Evolutionary conservation across 2,113 vertebrate genomes (phyloP).

Genomic region (Sciurus niger): DNA sequence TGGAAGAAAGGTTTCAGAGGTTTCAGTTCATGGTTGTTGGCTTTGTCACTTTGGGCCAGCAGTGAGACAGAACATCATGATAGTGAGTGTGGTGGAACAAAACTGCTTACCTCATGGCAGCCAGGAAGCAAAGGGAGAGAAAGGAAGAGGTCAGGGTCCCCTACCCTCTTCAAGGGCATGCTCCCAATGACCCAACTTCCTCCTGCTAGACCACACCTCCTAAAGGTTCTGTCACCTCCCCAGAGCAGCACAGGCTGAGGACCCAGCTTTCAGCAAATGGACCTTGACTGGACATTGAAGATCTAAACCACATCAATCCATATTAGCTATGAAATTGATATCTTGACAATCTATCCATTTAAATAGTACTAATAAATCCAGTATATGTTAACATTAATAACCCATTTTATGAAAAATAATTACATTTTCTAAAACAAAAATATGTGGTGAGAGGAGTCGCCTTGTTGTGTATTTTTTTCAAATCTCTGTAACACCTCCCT

Average conservation of each 20-base stretch:
- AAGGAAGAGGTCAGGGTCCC: not conserved
- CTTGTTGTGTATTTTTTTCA: not conserved
- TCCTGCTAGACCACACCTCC: too few species aligned
- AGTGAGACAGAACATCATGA: not conserved
- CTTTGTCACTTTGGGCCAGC: not conserved
- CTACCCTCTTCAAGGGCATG: not conserved
- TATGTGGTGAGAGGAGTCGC: not conserved
- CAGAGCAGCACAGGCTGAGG: not conserved
- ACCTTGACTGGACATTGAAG: not conserved
- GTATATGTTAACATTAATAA: not conserved
- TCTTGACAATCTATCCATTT: not conserved
- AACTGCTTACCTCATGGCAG: not conserved
- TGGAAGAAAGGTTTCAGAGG: not conserved
- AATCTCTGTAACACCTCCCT: not conserved
- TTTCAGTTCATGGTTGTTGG: not conserved
- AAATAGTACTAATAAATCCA: not conserved
- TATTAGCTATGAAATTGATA: not conserved
- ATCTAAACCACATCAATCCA: not conserved
- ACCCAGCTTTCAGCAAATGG: not conserved
- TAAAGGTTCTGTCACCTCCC: not conserved
- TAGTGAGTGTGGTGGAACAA: not conserved
- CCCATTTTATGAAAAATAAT: conserved; percentile 42
- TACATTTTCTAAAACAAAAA: conserved; percentile 36
- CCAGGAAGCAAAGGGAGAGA: not conserved
- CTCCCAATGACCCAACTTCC: not conserved